A percentile compares a stretch with the other conserved stretches of the same genome.
Evolutionary conservation across 2,797 vertebrate genomes (phyloP).

Genomic region (Neosalanx taihuensis): DNA sequence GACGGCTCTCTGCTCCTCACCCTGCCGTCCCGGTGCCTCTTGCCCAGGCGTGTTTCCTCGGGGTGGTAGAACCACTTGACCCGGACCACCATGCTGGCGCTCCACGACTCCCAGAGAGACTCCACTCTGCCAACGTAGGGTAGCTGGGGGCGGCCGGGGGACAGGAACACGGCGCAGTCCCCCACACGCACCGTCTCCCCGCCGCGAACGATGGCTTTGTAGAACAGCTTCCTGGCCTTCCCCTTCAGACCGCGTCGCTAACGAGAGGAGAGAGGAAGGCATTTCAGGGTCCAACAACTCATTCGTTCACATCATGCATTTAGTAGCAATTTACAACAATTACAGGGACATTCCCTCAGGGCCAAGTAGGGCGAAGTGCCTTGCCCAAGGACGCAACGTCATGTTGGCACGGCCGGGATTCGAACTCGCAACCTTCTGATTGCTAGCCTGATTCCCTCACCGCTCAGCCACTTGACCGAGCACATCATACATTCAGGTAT

Average conservation of each 20-base stretch:
- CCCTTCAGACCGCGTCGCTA: constrained; percentile 97
- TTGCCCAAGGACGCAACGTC: too few relatives aligned
- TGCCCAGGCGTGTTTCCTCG: constrained; percentile 94
- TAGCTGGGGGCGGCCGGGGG: constrained; percentile 91
- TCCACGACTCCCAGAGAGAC: constrained; percentile 99
- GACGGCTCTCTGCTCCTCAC: constrained; percentile 60
- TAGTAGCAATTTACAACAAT: too few relatives aligned
- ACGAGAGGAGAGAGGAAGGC: background rate
- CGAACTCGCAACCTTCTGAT: too few relatives aligned
- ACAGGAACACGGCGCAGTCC: constrained; percentile 96
- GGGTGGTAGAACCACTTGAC: constrained; percentile 99
- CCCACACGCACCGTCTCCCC: constrained; percentile 92
- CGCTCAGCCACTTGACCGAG: too few relatives aligned
- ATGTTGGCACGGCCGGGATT: too few relatives aligned
- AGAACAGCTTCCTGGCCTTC: constrained; percentile 95
- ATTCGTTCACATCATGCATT: too few relatives aligned
- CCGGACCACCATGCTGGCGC: constrained; percentile 97
- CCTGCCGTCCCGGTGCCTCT: constrained; percentile 93
- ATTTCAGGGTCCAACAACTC: background rate
- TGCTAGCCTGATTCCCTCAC: too few relatives aligned
- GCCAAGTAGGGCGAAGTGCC: too few relatives aligned
- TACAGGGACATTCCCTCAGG: too few relatives aligned
- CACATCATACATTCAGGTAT: too few relatives aligned
- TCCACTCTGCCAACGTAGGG: constrained; percentile 97
- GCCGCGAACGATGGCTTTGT: constrained; percentile 95